Base-by-base conservation (phyloP, 1,140 invertebrate genomes). In the Rhagoletis pomonella region DNA sequence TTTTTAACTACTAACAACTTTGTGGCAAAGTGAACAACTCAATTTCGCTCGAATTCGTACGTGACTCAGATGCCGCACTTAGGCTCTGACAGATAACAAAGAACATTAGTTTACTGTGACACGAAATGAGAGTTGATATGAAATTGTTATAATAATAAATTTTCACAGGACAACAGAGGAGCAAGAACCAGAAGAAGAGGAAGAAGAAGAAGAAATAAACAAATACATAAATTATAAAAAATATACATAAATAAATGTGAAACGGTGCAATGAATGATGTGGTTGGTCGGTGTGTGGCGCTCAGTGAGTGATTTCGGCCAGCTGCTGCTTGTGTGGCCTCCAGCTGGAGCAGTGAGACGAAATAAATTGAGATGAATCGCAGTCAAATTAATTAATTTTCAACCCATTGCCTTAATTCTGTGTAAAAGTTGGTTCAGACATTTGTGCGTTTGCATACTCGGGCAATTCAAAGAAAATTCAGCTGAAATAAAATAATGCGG, bases 31-130 rank as follows among this genome's bases (percentile, higher is more conserved):
- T 6, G 50, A 60, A 77, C 86, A 87, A 87, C 65, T 87, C 69
- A 87, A 87, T 87, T 86, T 87, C 64, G 14, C 58, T 59, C 86
- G n/a, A 60, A 42, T 44, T 86, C 39, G 89, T 90, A 91, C 90
- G 90, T 91, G 90, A 89, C 90, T 88, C 90, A 91, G 90, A 90
- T 91, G 90, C 89, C 85, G 47, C 12, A 89, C 85, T 62, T 14
- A 44, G 44, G 5, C 85, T 62, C 59, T 60, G 85, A 39, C 58
- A 62, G 73, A 81, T 81, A 81, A 19, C 73, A 19, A 14, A 55
- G 17, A 81, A 19, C 73, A 58, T 81, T 81, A 81, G 47, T 81
- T 58, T 50, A 55, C n/a, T n/a, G 73, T 29, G 47, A 19, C 5
- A 10, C 50, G 1, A 86, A 60, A 86, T 65, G 85, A 59, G 85